Conservation (phyloP, 2,888 invertebrate genomes). For the Nephrotoma guestfalica region DNA sequence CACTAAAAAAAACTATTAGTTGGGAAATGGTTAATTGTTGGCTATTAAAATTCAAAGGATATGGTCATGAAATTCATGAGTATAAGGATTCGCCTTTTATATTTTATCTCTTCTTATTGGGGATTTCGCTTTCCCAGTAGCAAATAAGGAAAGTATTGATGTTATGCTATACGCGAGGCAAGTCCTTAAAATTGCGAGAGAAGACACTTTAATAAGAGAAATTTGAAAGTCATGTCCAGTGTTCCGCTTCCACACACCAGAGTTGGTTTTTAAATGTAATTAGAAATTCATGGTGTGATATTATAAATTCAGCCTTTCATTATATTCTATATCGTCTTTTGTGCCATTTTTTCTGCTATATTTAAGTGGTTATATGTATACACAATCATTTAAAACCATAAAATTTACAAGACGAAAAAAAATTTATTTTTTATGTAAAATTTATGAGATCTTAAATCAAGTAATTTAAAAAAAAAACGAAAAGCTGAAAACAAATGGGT, state of each 20-base stretch:
- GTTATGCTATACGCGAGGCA: too few relatives aligned
- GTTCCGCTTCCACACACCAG: too few relatives aligned
- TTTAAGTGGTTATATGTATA: neutral
- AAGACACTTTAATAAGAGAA: too few relatives aligned
- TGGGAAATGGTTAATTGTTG: conserved; percentile 1
- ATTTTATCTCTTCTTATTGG: neutral
- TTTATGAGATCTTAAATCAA: conserved; percentile 3
- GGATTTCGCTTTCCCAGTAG: neutral
- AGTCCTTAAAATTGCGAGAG: too few relatives aligned
- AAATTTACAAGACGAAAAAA: neutral
- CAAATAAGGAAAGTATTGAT: too few relatives aligned
- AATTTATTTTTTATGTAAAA: neutral
- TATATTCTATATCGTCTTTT: neutral
- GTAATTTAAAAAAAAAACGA: neutral
- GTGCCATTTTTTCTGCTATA: neutral
- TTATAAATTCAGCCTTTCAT: neutral
- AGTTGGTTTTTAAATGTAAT: neutral
- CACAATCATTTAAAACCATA: conserved; percentile 1
- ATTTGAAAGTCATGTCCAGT: too few relatives aligned
- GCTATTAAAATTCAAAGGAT: conserved; percentile 4
- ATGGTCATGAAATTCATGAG: neutral
- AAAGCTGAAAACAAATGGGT: neutral
- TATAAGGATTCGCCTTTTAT: neutral
- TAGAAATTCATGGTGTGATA: conserved; percentile 4
- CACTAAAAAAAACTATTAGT: neutral